Conservation (phyloP, 2,888 invertebrate genomes). For the Drosophila tanythrix region DNA sequence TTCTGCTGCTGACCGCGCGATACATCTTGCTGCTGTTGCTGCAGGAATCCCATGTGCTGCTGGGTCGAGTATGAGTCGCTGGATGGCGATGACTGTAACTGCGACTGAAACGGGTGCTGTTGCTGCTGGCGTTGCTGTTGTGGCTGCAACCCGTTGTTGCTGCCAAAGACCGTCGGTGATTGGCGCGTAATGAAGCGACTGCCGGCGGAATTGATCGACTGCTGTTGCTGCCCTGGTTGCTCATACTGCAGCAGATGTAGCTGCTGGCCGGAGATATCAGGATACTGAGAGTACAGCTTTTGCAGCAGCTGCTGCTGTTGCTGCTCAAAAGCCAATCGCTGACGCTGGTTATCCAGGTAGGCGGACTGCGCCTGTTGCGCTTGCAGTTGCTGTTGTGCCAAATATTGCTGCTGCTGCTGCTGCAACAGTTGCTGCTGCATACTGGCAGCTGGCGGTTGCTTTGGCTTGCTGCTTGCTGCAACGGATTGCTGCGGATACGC, state of each 20-base stretch:
- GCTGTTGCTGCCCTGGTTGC: slow-evolving; percentile 1
- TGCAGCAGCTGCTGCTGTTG: slow-evolving; percentile 76
- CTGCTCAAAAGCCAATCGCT: slow-evolving; percentile 74
- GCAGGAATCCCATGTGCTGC: slow-evolving; percentile 79
- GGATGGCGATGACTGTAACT: slow-evolving; percentile 26
- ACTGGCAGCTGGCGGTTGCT: slow-evolving; percentile 45
- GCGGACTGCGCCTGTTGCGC: slow-evolving; percentile 77
- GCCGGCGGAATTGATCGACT: slow-evolving; percentile 6
- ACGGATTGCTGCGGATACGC: slow-evolving; percentile 42
- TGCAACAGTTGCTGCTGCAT: slow-evolving; percentile 53
- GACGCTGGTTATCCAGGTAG: slow-evolving; percentile 74
- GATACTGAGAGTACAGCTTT: slow-evolving; percentile 70
- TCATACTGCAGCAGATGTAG: slow-evolving; percentile 24
- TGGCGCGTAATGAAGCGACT: slow-evolving; percentile 20
- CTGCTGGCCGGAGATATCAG: slow-evolving; percentile 59
- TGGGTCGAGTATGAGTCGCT: slow-evolving; percentile 83
- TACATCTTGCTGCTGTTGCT: slow-evolving; percentile 75
- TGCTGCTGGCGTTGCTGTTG: slow-evolving; percentile 25
- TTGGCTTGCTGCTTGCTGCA: slow-evolving; percentile 30
- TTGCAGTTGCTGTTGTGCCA: slow-evolving; percentile 37
- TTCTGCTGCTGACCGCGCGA: slow-evolving; percentile 70
- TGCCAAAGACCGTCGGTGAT: slow-evolving; percentile 18
- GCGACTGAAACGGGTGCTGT: slow-evolving; percentile 1
- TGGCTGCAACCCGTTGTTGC: slow-evolving; percentile 60
- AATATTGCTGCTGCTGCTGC: slow-evolving; percentile 38